Conservation (phyloP, 2,113 vertebrate species). For the Pimephales promelas region DNA sequence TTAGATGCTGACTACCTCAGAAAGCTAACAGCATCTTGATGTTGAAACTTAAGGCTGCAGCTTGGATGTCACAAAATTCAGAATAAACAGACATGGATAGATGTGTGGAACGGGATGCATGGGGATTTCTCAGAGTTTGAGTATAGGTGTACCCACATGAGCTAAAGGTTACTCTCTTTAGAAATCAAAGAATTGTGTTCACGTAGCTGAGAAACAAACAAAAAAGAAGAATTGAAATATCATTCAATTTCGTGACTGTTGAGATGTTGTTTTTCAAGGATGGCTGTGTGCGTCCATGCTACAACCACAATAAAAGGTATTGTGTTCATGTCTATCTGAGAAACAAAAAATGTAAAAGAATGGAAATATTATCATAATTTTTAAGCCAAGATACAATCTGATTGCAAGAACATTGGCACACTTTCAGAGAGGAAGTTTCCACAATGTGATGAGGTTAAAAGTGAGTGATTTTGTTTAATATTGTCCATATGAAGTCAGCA, state of each 20-base stretch:
- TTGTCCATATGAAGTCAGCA: neutral
- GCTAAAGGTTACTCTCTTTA: neutral
- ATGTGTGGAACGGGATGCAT: neutral
- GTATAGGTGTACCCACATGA: too few species aligned
- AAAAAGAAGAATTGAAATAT: neutral
- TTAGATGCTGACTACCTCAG: neutral
- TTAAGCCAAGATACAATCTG: neutral
- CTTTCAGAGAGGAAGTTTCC: conserved; percentile 27
- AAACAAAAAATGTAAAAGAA: neutral
- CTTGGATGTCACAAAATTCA: neutral
- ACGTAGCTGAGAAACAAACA: conserved; percentile 14
- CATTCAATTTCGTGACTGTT: neutral
- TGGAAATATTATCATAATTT: conserved; percentile 11
- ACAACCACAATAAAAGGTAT: neutral
- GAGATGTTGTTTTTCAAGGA: neutral
- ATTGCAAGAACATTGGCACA: neutral
- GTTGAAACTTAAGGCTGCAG: too few species aligned
- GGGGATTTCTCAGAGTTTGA: neutral
- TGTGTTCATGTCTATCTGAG: neutral
- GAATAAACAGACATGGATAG: neutral
- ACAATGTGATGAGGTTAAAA: conserved; percentile 23
- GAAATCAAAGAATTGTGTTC: neutral
- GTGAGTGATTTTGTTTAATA: conserved; percentile 18
- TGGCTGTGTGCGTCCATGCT: neutral
- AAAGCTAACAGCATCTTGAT: neutral